phyloP scores from a whole-genome alignment of 2,113 vertebrate genomes.

The Anser brachyrhynchus region DNA sequence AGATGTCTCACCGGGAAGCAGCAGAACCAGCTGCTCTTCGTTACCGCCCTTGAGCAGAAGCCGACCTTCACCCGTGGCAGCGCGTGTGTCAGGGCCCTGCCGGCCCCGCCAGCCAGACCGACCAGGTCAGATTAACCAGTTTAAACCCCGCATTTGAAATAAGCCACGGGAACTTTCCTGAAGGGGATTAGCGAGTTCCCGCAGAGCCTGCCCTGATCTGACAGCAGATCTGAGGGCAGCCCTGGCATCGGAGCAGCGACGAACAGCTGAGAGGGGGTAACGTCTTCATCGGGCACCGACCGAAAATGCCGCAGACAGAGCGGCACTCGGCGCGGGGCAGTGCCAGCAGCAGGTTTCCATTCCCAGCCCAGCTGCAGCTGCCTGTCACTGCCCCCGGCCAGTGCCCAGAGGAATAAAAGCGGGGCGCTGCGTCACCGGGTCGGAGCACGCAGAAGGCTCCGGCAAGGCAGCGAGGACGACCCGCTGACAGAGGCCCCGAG shows the following conservation, averaged over 20 bases:
- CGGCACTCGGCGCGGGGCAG: rapidly evolving
- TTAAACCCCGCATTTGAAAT: background rate
- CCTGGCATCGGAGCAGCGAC: background rate
- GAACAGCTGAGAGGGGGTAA: background rate
- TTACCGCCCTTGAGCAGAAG: background rate
- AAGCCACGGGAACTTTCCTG: slow-evolving; percentile 1
- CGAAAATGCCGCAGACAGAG: rapidly evolving
- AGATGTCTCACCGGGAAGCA: background rate
- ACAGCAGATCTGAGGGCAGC: background rate
- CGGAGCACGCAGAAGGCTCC: rapidly evolving
- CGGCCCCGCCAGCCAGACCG: background rate
- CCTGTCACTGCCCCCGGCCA: rapidly evolving
- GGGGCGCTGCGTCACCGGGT: background rate
- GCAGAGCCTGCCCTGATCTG: background rate
- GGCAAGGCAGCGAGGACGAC: rapidly evolving
- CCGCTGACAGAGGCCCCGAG: background rate
- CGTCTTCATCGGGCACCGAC: rapidly evolving
- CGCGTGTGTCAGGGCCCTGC: background rate
- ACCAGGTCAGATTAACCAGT: slow-evolving; percentile 1
- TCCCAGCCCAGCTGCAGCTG: background rate
- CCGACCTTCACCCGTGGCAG: slow-evolving; percentile 16
- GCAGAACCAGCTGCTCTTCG: background rate
- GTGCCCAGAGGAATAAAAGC: rapidly evolving
- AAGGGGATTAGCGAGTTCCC: background rate
- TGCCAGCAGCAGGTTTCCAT: background rate